phyloP scores from a whole-genome alignment of 2,888 invertebrate species.

The Polydrusus pterygomalis region DNA sequence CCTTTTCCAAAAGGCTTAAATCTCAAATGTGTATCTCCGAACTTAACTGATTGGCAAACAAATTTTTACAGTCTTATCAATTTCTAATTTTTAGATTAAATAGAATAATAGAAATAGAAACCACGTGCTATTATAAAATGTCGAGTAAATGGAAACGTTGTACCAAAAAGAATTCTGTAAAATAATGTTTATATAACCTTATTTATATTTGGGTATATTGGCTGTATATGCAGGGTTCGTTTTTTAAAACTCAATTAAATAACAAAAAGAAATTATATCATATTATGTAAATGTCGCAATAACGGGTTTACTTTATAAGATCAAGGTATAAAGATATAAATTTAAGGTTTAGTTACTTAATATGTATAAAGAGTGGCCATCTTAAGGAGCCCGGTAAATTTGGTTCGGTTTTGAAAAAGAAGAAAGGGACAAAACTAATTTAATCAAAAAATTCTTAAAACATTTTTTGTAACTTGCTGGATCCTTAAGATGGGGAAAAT shows the following conservation, averaged over 20 bases:
- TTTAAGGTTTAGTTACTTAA: slow-evolving; percentile 8
- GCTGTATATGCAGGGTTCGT: slow-evolving; percentile 53
- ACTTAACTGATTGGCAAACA: too few species aligned
- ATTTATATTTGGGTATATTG: slow-evolving; percentile 45
- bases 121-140: slow-evolving; percentile 29
- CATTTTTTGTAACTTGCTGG: too few species aligned
- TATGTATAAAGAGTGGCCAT: slow-evolving; percentile 1
- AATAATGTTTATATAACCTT: slow-evolving; percentile 50
- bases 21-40: too few species aligned
- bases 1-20: too few species aligned
- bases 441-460: too few species aligned
- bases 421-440: neutral
- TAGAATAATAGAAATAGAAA: neutral
- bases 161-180: slow-evolving; percentile 66
- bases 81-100: neutral
- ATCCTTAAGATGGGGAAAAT: slow-evolving; percentile 9
- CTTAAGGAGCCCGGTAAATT: neutral
- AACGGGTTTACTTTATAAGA: slow-evolving; percentile 27
- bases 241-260: slow-evolving; percentile 36
- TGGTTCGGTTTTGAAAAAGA: neutral
- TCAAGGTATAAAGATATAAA: slow-evolving; percentile 16
- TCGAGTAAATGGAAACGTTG: slow-evolving; percentile 62
- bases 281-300: slow-evolving; percentile 17
- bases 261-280: slow-evolving; percentile 31
- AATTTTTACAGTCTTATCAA: too few species aligned